Percentiles rank a stretch among this genome's conserved stretches.
Evolutionary conservation across 2,113 vertebrate species (phyloP).

Genomic region (Morone chrysops): DNA sequence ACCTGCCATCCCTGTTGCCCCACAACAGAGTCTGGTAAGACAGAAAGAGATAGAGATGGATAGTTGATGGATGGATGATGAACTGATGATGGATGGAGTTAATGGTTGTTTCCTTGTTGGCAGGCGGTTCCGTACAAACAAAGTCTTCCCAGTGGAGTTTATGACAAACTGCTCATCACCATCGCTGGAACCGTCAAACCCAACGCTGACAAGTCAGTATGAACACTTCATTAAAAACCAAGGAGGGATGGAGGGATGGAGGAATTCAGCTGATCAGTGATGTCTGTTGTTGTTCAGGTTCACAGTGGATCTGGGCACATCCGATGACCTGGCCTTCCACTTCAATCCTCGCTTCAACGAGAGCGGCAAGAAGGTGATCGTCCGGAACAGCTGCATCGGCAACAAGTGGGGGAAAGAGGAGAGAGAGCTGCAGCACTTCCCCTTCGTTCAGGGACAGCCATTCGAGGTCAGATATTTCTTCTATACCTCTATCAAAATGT

Average conservation of each 20-base stretch:
- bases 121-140: conserved; percentile 39
- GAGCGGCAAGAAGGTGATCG: not conserved
- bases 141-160: conserved; percentile 1
- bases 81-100: not conserved
- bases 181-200: conserved; percentile 59
- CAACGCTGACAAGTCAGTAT: conserved; percentile 54
- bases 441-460: conserved; percentile 41
- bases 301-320: conserved; percentile 18
- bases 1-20: not conserved
- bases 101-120: not conserved
- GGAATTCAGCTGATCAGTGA: not conserved
- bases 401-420: conserved; percentile 69
- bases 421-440: conserved; percentile 28
- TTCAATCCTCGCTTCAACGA: conserved; percentile 77
- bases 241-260: too few relatives aligned
- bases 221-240: not conserved
- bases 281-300: conserved; percentile 52
- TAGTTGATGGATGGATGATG: not conserved
- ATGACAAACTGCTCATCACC: conserved; percentile 65
- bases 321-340: conserved; percentile 56
- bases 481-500: not conserved
- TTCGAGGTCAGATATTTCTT: conserved; percentile 60
- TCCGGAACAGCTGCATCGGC: conserved; percentile 58
- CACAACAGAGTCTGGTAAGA: conserved; percentile 48
- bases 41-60: not conserved